These are phyloP conservation scores for Dicranocentrus wangi DNA, from an alignment of 2,888 invertebrate species.

Conservation along the genomic window DNA sequence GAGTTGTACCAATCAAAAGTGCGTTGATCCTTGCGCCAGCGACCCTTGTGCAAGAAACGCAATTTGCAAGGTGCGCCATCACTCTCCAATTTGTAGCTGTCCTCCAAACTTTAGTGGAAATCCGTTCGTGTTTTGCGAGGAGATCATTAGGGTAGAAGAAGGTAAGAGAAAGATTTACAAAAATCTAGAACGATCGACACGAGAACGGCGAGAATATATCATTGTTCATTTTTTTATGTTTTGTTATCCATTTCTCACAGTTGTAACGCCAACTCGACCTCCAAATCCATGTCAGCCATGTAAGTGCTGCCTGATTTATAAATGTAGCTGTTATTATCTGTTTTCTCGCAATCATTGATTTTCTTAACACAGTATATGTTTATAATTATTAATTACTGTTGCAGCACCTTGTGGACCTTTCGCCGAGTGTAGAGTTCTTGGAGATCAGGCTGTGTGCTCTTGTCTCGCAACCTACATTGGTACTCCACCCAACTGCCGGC, in stretches of 20 bases:
- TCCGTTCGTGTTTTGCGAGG: slow-evolving; percentile 79
- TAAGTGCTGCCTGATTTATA: too few species aligned
- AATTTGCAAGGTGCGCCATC: slow-evolving; percentile 85
- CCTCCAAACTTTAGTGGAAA: slow-evolving; percentile 83
- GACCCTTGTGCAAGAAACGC: slow-evolving; percentile 86
- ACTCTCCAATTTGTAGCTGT: slow-evolving; percentile 87
- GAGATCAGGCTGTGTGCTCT: slow-evolving; percentile 74
- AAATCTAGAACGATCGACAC: background rate
- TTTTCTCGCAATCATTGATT: background rate
- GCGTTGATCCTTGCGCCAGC: slow-evolving; percentile 79
- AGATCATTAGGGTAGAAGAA: slow-evolving; percentile 24
- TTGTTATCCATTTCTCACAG: slow-evolving; percentile 73
- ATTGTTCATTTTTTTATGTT: slow-evolving; percentile 2
- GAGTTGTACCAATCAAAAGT: slow-evolving; percentile 85
- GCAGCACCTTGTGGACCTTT: slow-evolving; percentile 65
- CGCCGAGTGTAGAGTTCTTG: slow-evolving; percentile 50
- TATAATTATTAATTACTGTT: slow-evolving; percentile 1
- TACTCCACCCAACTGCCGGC: slow-evolving; percentile 83
- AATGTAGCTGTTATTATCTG: too few species aligned
- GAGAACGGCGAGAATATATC: too few species aligned
- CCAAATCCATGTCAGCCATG: slow-evolving; percentile 74
- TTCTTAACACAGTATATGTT: background rate
- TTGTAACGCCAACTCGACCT: slow-evolving; percentile 76
- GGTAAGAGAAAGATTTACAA: slow-evolving; percentile 74
- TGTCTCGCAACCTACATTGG: slow-evolving; percentile 82